These are phyloP conservation scores for Onychomys torridus DNA, from an alignment of 2,797 vertebrate species.

Conservation along the genomic window DNA sequence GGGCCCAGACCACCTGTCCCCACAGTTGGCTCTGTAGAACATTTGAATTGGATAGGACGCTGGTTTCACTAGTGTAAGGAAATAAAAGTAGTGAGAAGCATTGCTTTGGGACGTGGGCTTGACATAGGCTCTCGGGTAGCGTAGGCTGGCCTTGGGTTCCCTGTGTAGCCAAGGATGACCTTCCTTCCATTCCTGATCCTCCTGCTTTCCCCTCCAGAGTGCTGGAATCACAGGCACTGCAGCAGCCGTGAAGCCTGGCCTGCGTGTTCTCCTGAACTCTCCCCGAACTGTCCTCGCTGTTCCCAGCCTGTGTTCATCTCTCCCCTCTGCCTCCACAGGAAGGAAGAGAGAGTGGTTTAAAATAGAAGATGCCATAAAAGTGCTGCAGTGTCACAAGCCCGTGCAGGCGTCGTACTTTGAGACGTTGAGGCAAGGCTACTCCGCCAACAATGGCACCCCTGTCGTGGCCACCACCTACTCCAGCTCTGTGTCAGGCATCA, in stretches of 20 bases:
- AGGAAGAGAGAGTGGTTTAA: conserved; percentile 99
- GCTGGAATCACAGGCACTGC: neutral
- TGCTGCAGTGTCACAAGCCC: conserved; percentile 98
- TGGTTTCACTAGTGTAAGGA: neutral
- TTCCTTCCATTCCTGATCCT: neutral
- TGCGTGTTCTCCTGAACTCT: neutral
- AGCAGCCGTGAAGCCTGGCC: neutral
- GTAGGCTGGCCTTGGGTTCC: neutral
- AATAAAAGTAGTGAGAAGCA: neutral
- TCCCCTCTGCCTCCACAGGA: conserved; percentile 88
- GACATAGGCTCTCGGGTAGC: neutral
- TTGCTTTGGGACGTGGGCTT: neutral
- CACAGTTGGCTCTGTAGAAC: neutral
- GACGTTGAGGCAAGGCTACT: conserved; percentile 95
- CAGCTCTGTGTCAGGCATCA: conserved; percentile 96
- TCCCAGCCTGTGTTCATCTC: neutral
- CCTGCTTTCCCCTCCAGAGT: neutral
- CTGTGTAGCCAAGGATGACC: neutral
- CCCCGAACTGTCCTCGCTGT: neutral
- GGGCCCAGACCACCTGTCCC: neutral
- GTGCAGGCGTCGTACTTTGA: conserved; percentile 98
- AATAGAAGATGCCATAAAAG: conserved; percentile 96
- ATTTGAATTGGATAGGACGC: too few relatives aligned
- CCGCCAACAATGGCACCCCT: conserved; percentile 97
- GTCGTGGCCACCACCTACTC: conserved; percentile 94